Percentiles rank a stretch among this genome's conserved stretches.
Evolutionary conservation across 1,140 invertebrate species (phyloP).

Genomic region (Gonioctena quinquepunctata): DNA sequence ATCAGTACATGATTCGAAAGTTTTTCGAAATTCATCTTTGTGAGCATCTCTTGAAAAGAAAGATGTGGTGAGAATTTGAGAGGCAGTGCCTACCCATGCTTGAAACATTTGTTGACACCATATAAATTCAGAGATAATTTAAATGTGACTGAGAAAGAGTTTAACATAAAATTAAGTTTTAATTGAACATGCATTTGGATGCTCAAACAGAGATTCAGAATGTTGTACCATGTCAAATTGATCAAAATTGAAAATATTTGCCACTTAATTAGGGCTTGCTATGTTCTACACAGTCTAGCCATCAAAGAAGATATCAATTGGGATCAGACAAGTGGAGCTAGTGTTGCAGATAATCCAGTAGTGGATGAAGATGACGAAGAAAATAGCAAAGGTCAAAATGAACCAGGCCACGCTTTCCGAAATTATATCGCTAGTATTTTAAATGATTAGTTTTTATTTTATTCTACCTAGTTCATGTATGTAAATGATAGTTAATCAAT

Average conservation of each 20-base stretch:
- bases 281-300: conserved; percentile 35
- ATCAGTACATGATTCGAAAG: conserved; percentile 36
- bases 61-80: conserved; percentile 32
- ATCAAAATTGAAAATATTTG: conserved; percentile 21
- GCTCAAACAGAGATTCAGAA: conserved; percentile 34
- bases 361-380: neutral
- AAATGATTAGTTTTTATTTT: neutral
- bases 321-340: neutral
- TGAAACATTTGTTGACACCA: conserved; percentile 20
- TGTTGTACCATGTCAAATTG: conserved; percentile 35
- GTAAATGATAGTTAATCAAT: neutral
- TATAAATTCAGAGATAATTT: conserved; percentile 28
- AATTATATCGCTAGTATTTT: neutral
- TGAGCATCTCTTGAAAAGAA: conserved; percentile 21
- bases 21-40: conserved; percentile 32
- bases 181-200: conserved; percentile 37
- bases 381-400: neutral
- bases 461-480: neutral
- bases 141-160: conserved; percentile 24
- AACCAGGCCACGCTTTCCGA: neutral
- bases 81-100: conserved; percentile 37
- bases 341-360: neutral
- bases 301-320: conserved; percentile 20
- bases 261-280: conserved; percentile 27
- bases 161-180: conserved; percentile 25